Evolutionary conservation across 2,113 vertebrate species (phyloP).

Genomic region (Microcebus griseorufus): DNA sequence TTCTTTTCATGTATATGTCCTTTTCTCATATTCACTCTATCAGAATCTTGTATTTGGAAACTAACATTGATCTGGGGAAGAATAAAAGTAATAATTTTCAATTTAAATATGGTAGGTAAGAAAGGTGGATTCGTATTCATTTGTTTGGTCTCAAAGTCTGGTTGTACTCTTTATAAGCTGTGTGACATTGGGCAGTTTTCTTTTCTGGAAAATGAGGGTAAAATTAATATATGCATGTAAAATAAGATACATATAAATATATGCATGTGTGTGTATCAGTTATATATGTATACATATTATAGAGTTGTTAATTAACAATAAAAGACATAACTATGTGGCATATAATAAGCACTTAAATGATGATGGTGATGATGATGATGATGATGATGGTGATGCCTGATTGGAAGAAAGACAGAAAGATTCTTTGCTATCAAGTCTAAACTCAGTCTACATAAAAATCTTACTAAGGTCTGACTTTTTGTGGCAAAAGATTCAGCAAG

Average conservation of each 20-base stretch:
- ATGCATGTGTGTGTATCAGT: background rate
- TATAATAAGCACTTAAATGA: background rate
- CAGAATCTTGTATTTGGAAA: background rate
- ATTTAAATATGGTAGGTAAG: background rate
- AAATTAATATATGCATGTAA: background rate
- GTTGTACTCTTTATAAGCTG: background rate
- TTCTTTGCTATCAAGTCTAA: background rate
- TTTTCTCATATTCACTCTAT: background rate
- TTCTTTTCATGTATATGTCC: background rate
- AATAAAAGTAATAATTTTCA: background rate
- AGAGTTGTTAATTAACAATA: background rate
- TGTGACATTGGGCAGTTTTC: background rate
- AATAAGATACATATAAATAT: background rate
- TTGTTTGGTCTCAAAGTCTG: background rate
- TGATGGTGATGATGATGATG: background rate
- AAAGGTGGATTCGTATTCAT: background rate
- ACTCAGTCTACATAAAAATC: background rate
- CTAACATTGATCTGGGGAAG: background rate
- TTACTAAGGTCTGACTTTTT: background rate
- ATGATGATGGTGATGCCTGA: background rate
- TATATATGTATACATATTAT: background rate
- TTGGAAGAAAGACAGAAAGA: background rate
- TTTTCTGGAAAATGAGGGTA: background rate
- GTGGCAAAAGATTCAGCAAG: background rate
- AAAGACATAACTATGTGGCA: background rate